These are phyloP conservation scores for Callaeas wilsoni DNA, from an alignment of 2,113 vertebrate species.

Conservation along the genomic window DNA sequence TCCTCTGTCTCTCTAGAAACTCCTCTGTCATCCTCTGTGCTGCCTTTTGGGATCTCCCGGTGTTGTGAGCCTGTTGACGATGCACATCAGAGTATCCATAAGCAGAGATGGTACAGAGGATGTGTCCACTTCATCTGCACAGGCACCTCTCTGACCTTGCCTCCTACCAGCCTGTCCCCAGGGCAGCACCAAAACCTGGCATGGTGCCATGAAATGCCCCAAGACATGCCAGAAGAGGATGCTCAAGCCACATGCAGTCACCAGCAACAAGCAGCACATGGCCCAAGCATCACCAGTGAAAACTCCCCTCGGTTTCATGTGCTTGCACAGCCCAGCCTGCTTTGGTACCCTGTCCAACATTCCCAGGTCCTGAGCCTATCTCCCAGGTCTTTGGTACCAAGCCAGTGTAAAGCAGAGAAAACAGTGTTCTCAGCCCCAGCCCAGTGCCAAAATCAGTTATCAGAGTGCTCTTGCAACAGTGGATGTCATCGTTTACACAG, in stretches of 20 bases:
- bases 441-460: neutral
- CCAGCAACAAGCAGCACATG: neutral
- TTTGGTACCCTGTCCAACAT: neutral
- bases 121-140: neutral
- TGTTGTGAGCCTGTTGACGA: neutral
- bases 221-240: neutral
- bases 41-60: neutral
- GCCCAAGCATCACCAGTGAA: neutral
- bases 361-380: neutral
- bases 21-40: neutral
- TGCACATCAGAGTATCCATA: neutral
- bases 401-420: neutral
- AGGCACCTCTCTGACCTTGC: accelerated
- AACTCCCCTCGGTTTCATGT: neutral
- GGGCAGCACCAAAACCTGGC: neutral
- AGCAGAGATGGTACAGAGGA: neutral
- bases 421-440: neutral
- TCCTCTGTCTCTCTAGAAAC: neutral
- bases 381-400: neutral
- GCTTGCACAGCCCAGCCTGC: neutral
- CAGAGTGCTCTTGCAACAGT: neutral
- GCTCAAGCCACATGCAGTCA: neutral
- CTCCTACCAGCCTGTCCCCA: neutral
- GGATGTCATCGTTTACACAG: conserved; percentile 33
- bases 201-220: neutral